Base-by-base conservation (phyloP, 1,140 invertebrate genomes). In the Lepidurus apus region DNA sequence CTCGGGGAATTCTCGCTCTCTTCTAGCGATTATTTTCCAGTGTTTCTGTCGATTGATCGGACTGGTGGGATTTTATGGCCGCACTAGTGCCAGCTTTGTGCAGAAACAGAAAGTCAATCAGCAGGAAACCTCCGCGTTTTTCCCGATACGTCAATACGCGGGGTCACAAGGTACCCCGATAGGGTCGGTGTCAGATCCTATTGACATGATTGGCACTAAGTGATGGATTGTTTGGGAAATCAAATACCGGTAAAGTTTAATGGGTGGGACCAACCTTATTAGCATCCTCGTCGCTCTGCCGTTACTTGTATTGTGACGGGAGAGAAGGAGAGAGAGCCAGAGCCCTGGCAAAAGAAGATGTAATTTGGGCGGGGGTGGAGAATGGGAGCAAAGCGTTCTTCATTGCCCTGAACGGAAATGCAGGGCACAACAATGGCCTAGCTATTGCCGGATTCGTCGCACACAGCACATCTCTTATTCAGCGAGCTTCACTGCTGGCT, bases 181-280 rank as follows among this genome's bases (percentile, higher is more conserved):
- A 13, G 17, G 53, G 17, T 65, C 53, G 53, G 21, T 21, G 21
- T 65, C 53, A 65, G 53, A 65, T 65, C 53, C 9, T 65, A 65
- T 65, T 65, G 53, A 65, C 53, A 65, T 65, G 53, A 65, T 65
- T 65, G 53, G 53, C 53, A 65, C 53, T 7, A 65, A 65, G 53
- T 65, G 53, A 65, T 65, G 13, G 53, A 65, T 65, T 65, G 53
- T 65, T 65, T 13, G 13, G 53, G 8, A 65, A 65, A 65, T 65
- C 53, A 65, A 65, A 65, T 65, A 65, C 2, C 53, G 53, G 53
- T n/a, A 65, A 65, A 65, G 53, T 65, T 65, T 65, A 65, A 65
- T 65, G 17, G 53, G 9, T 21, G 21, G 53, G 6, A 21, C 34
- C 53, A 65, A 65, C 53, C 53, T 65, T 65, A 65, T 65, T 65